Base-by-base conservation (phyloP, 2,888 invertebrate genomes). In the Eupsilia transversa region DNA sequence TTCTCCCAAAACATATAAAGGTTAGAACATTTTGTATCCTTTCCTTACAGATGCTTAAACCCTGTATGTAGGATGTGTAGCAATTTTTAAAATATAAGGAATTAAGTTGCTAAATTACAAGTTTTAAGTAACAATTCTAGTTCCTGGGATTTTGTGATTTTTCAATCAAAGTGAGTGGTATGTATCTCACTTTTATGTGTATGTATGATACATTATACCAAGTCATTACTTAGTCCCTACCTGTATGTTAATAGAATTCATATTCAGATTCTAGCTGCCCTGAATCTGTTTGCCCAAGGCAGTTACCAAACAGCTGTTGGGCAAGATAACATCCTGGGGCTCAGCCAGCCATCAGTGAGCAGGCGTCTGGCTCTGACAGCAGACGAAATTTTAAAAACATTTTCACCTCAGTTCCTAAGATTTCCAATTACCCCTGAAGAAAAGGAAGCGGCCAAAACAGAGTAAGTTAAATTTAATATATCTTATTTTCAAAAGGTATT, bases 221-320 rank as follows among this genome's bases (percentile, higher is more conserved):
- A n/a, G n/a, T n/a, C n/a, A n/a, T n/a, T n/a, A n/a, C 9, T 38
- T 38, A 38, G 38, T 38, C 9, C 38, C 20, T 56, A 56, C 12
- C 23, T 59, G 23, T 59, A 59, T 35, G 23, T 35, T 59, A 35
- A n/a, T 35, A 35, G 35, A 60, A n/a, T 17, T 56, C 7, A 56
- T 56, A n/a, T 12, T n/a, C 12, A 52, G 20, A 49, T 49, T 52
- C 49, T n/a, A 17, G 17, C 17, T 56, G 54, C 54, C n/a, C 54
- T 54, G n/a, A 54, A n/a, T 5, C n/a, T 54, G n/a, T 54, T 54
- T 54, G 54, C 54, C 49, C n/a, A 49, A 46, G 64, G 46, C 46
- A 64, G 64, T 33, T 64, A 46, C 23, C 46, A 64, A 46, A 64
- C 46, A 64, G 46, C 64, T 64, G 64, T 64, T 64, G 46, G 46